Evolutionary conservation across 2,888 invertebrate genomes (phyloP).

Genomic region (Apamea sordens): DNA sequence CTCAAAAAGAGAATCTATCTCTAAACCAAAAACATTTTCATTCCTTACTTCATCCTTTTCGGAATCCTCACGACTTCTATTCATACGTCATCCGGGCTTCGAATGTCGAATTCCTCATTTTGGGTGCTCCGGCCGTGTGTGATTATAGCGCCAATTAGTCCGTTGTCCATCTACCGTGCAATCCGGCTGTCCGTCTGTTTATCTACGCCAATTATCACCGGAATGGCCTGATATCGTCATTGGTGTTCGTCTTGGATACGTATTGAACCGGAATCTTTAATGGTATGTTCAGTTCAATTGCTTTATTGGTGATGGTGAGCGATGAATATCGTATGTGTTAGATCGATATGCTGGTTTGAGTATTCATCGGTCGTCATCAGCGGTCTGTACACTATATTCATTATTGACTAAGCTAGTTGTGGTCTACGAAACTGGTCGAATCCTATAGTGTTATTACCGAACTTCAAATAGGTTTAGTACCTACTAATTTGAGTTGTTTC

Average conservation of each 20-base stretch:
- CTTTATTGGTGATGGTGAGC: conserved; percentile 46
- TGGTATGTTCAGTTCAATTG: conserved; percentile 49
- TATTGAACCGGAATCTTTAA: conserved; percentile 57
- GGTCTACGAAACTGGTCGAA: background rate
- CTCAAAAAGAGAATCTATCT: conserved; percentile 49
- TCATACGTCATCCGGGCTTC: conserved; percentile 43
- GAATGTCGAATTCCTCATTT: conserved; percentile 46
- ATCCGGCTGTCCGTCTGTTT: conserved; percentile 61
- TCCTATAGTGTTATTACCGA: background rate
- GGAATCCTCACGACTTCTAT: conserved; percentile 30
- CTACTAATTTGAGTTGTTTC: background rate
- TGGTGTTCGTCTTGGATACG: conserved; percentile 40
- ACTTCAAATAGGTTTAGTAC: background rate
- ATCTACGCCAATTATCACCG: conserved; percentile 62
- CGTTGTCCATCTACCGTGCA: conserved; percentile 48
- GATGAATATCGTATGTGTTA: conserved; percentile 19
- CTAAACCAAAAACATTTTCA: conserved; percentile 34
- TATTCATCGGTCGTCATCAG: background rate
- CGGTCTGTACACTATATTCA: background rate
- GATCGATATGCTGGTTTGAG: conserved; percentile 12
- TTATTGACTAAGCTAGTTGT: background rate
- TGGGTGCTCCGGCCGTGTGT: conserved; percentile 28
- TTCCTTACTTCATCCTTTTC: conserved; percentile 32
- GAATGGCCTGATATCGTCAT: conserved; percentile 43
- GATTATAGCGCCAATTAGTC: conserved; percentile 62